Evolutionary conservation across 2,888 invertebrate genomes (phyloP).

Genomic region (Allacma fusca): DNA sequence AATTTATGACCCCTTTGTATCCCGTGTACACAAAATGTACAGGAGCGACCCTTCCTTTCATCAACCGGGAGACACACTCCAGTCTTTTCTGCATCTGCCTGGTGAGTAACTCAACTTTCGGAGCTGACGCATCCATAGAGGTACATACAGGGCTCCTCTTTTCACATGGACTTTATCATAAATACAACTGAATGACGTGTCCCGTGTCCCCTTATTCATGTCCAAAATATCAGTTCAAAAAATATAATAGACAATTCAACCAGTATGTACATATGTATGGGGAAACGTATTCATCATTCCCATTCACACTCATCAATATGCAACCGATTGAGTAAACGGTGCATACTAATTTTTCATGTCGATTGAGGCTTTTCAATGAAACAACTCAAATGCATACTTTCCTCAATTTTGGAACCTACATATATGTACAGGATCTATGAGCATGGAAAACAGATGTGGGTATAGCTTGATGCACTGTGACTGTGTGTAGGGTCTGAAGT

Average conservation of each 20-base stretch:
- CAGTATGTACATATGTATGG: too few species aligned
- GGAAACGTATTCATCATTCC: conserved; percentile 25
- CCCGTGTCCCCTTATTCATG: conserved; percentile 19
- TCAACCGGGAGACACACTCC: conserved; percentile 18
- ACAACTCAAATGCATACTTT: not conserved
- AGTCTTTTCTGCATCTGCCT: conserved; percentile 27
- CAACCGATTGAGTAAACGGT: not conserved
- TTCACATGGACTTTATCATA: conserved; percentile 1
- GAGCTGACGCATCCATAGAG: not conserved
- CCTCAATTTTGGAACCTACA: not conserved
- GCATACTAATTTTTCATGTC: not conserved
- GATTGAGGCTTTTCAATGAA: not conserved
- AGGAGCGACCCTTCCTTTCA: conserved; percentile 8
- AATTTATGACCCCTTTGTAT: conserved; percentile 47
- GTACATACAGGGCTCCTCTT: not conserved
- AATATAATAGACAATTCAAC: conserved; percentile 18
- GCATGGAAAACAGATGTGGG: too few species aligned
- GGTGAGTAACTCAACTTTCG: conserved; percentile 16
- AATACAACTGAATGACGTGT: conserved; percentile 48
- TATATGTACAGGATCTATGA: too few species aligned
- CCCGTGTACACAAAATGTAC: not conserved
- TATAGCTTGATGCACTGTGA: not conserved
- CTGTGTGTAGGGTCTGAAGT: not conserved
- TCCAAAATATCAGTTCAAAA: not conserved
- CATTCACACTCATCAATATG: not conserved